Evolutionary conservation across 2,888 invertebrate species (phyloP).

Genomic region (Aleiodes alternator): DNA sequence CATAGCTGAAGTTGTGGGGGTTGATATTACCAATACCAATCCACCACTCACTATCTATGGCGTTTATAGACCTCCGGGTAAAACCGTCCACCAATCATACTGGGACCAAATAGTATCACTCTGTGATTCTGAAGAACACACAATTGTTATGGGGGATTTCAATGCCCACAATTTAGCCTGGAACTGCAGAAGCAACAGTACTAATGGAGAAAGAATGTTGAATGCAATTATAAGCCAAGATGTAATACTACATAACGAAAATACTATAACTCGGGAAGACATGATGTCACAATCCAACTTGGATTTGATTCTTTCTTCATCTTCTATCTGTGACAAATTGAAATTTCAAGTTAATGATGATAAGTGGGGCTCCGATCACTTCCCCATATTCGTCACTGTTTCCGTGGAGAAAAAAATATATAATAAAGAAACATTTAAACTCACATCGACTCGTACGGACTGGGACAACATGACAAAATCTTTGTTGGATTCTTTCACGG

Average conservation of each 20-base stretch:
- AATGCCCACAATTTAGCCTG: too few relatives aligned
- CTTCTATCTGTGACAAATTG: background rate
- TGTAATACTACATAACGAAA: background rate
- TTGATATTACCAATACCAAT: background rate
- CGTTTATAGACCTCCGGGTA: background rate
- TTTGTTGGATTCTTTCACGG: too few relatives aligned
- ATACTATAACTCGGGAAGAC: slow-evolving; percentile 1
- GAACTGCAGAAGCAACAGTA: background rate
- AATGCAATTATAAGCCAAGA: background rate
- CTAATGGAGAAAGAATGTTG: background rate
- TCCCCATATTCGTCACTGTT: too few relatives aligned
- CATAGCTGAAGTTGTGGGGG: background rate
- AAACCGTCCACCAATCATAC: background rate
- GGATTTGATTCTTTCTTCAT: slow-evolving; percentile 6
- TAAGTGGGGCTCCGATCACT: too few relatives aligned
- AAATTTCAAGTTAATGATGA: background rate
- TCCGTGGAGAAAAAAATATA: too few relatives aligned
- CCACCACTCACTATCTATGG: slow-evolving; percentile 2
- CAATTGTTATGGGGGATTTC: background rate
- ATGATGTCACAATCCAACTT: background rate
- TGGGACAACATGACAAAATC: too few relatives aligned
- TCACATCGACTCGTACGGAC: too few relatives aligned
- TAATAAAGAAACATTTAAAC: too few relatives aligned
- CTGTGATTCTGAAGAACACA: background rate
- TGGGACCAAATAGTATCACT: background rate